Evolutionary conservation across 53 echinoderm and acorn worm species (phyloP).

Genomic region (Paracentrotus lividus): DNA sequence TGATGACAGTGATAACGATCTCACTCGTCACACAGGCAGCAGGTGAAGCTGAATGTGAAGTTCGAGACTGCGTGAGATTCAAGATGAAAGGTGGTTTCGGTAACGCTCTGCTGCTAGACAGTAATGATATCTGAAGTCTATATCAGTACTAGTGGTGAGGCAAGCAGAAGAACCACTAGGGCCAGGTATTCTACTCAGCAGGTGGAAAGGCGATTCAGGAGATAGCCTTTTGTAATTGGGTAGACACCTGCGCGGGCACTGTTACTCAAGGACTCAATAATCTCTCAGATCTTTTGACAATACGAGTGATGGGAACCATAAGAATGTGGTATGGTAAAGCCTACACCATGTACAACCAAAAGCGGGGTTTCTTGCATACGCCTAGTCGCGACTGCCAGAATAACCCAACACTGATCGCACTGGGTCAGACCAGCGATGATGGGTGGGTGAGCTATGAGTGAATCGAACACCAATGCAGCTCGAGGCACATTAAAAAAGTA

Average conservation of each 20-base stretch:
- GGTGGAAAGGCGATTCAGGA: not conserved
- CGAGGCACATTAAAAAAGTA: too few relatives aligned
- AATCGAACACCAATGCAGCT: not conserved
- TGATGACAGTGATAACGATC: not conserved
- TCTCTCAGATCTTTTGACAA: not conserved
- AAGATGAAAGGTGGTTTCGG: not conserved
- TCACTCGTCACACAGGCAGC: not conserved
- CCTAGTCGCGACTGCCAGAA: not conserved
- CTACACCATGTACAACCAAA: not conserved
- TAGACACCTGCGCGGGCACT: not conserved
- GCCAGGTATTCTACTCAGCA: not conserved
- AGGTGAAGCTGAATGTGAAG: not conserved
- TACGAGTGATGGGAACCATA: too few relatives aligned
- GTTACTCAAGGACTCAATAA: not conserved
- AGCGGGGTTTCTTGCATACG: not conserved
- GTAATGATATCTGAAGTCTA: constrained; percentile 50
- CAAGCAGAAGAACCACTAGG: too few relatives aligned
- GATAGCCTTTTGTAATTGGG: not conserved
- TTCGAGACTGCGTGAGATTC: not conserved
- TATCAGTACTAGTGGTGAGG: constrained; percentile 14
- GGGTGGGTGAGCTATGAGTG: not conserved
- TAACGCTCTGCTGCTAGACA: not conserved
- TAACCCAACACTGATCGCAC: not conserved
- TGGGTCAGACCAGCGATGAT: not conserved
- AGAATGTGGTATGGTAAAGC: not conserved